These are phyloP conservation scores for Manduca sexta DNA, from an alignment of 1,140 invertebrate species.

Conservation along the genomic window DNA sequence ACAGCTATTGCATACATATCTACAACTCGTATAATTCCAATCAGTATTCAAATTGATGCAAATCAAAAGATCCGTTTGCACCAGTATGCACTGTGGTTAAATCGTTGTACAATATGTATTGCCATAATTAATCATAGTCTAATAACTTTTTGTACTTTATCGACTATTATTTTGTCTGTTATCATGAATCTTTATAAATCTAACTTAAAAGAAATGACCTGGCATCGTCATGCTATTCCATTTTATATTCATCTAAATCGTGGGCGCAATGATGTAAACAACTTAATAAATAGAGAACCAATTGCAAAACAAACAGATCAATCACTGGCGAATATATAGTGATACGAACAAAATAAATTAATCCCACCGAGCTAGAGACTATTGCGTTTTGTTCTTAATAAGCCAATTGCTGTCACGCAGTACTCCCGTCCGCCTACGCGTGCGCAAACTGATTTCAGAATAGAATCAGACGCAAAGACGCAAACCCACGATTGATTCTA, in stretches of 20 bases:
- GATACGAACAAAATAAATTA: constrained; percentile 38
- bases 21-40: constrained; percentile 39
- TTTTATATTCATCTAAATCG: no score
- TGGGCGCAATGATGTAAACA: constrained; percentile 8
- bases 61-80: constrained; percentile 51
- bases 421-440: constrained; percentile 45
- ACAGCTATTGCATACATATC: constrained; percentile 23
- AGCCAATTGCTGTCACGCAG: constrained; percentile 56
- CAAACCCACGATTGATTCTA: constrained; percentile 69
- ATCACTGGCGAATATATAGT: constrained; percentile 23
- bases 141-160: no score
- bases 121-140: not conserved
- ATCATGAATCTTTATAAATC: no score
- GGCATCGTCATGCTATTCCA: no score
- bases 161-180: no score
- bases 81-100: constrained; percentile 3
- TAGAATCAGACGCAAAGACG: constrained; percentile 51
- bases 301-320: constrained; percentile 23
- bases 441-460: constrained; percentile 54
- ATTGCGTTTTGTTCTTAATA: constrained; percentile 54
- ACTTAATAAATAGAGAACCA: not conserved
- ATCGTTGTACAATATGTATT: constrained; percentile 3
- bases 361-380: constrained; percentile 29
- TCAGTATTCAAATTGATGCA: constrained; percentile 56
- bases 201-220: no score